Conservation (phyloP, 2,797 vertebrate genomes). For the Sciurus carolinensis region DNA sequence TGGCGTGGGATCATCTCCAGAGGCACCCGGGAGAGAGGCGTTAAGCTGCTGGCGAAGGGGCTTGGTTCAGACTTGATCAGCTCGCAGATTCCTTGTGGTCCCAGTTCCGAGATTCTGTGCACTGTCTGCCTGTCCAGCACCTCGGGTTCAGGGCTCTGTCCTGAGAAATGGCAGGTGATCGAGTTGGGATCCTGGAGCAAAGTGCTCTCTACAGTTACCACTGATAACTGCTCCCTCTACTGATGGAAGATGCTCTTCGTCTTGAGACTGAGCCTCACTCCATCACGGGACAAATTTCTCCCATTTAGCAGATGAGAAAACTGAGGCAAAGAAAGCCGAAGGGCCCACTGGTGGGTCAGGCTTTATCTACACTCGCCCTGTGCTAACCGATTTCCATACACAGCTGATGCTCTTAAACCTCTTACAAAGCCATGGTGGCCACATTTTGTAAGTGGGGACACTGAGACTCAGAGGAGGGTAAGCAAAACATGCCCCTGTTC, state of each 20-base stretch:
- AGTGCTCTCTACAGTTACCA: neutral
- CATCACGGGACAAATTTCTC: neutral
- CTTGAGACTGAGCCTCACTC: neutral
- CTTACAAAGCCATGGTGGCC: neutral
- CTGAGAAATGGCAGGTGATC: neutral
- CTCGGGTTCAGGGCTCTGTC: neutral
- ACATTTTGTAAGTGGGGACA: neutral
- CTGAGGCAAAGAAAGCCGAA: neutral
- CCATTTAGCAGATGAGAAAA: neutral
- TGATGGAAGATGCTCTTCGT: fast-evolving
- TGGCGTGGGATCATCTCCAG: neutral
- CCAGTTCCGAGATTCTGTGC: neutral
- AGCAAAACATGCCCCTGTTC: neutral
- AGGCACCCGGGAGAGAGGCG: neutral
- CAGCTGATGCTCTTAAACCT: neutral
- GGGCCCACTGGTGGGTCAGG: neutral
- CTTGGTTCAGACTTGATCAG: neutral
- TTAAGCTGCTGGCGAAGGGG: neutral
- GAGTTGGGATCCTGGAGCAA: neutral
- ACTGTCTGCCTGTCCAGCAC: neutral
- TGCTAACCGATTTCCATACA: neutral
- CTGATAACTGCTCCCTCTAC: neutral
- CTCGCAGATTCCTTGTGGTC: neutral
- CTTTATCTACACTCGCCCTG: neutral
- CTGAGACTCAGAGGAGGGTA: neutral